phyloP scores from a whole-genome alignment of 2,888 invertebrate genomes.

The Ophioninae sp. region DNA sequence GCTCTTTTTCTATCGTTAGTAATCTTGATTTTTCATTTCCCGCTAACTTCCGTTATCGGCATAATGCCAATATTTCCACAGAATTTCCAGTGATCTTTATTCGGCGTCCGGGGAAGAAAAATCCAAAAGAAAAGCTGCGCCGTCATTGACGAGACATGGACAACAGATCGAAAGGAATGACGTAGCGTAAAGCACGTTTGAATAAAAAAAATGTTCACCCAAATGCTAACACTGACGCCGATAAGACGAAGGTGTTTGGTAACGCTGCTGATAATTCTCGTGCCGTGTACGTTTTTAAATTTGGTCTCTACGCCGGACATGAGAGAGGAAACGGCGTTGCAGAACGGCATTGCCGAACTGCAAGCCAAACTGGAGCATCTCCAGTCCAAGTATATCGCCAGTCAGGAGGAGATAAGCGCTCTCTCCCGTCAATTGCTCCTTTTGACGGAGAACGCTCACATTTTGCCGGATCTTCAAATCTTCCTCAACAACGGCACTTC shows the following conservation, averaged over 20 bases:
- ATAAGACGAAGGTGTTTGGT: conserved; percentile 75
- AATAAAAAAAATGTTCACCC: conserved; percentile 71
- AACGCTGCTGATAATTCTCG: conserved; percentile 72
- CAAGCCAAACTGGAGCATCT: conserved; percentile 90
- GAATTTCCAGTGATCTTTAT: too few relatives aligned
- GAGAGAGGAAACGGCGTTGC: conserved; percentile 74
- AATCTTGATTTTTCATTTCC: too few relatives aligned
- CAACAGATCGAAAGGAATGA: conserved; percentile 51
- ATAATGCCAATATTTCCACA: too few relatives aligned
- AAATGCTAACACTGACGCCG: conserved; percentile 74
- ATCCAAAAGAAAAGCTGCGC: background rate
- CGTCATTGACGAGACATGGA: conserved; percentile 1
- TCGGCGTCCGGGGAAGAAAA: background rate
- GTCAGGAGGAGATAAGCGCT: conserved; percentile 89
- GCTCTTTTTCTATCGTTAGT: too few relatives aligned
- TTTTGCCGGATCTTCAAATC: conserved; percentile 76
- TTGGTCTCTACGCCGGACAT: conserved; percentile 74
- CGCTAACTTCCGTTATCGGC: too few relatives aligned
- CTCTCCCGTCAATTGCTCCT: conserved; percentile 85
- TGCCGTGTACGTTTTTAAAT: conserved; percentile 76
- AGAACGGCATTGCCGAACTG: conserved; percentile 86
- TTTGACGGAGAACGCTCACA: conserved; percentile 75
- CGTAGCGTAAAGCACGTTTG: conserved; percentile 5
- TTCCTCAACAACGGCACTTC: conserved; percentile 80
- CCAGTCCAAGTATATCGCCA: conserved; percentile 89